Base-by-base conservation (phyloP, 2,888 invertebrate species). In the Meandrusa payeni region DNA sequence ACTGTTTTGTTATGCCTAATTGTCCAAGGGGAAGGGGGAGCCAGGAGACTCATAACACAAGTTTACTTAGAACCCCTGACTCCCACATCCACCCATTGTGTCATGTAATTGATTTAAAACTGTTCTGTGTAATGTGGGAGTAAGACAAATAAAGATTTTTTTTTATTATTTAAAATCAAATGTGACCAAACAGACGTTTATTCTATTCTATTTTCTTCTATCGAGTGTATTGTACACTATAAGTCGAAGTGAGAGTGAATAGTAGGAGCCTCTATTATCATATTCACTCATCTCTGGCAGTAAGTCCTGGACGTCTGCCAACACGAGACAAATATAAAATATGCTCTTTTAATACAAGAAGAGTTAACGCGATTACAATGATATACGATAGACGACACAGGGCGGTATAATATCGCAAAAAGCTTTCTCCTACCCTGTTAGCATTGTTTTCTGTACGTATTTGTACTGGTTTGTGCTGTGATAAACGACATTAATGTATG, bases 351-450 rank as follows among this genome's bases (percentile, higher is more conserved):
- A 71, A 71, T 71, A 64, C 60, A 49, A 53, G 54, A 54, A 61
- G 59, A 63, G 54, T 58, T 66, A 67, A 67, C 68, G 39, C 62
- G 65, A 72, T 73, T 69, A 69, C 52, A 50, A 54, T 68, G 69
- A 71, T 68, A 63, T 66, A 74, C 36, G 47, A 45, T 46, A 46
- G 52, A 49, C 22, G 33, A 34, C 7, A 22, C 17, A 11, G 12
- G 40, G 32, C 40, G 34, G 31, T 33, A 46, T 50, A 48, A 55
- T 54, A 49, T 51, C 42, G 49, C 49, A 51, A 49, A 54, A 52
- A 54, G 49, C 48, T 44, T 50, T 50, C 43, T 52, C 41, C 39
- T 32, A 17, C 34, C 36, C 46, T 34, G 40, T 48, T 37, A 42
- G 39, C 41, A 19, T 28, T 47, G 46, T 49, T 48, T 45, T 46